These are phyloP conservation scores for Uloborus plumipes DNA, from an alignment of 2,888 invertebrate genomes.

Conservation along the genomic window DNA sequence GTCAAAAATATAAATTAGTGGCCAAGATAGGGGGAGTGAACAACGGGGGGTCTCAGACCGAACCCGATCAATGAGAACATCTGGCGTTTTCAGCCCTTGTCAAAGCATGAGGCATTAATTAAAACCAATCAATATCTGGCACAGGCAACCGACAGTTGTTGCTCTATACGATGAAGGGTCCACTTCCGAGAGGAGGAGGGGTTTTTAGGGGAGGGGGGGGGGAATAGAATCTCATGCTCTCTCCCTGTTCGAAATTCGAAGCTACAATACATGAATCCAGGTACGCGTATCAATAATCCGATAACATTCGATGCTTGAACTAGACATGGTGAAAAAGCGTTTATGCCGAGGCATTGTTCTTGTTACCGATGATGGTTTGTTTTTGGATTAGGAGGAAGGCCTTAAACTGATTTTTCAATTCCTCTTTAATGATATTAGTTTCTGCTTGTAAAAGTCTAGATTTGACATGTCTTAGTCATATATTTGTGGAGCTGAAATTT, in stretches of 20 bases:
- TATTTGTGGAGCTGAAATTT: too few species aligned
- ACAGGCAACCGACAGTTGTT: constrained; percentile 62
- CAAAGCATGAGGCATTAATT: constrained; percentile 63
- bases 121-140: constrained; percentile 60
- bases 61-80: constrained; percentile 58
- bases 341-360: too few species aligned
- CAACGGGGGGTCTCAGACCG: constrained; percentile 15
- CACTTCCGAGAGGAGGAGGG: constrained; percentile 22
- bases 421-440: too few species aligned
- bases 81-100: constrained; percentile 63
- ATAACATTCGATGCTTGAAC: constrained; percentile 12
- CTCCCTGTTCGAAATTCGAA: not conserved
- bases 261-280: too few species aligned
- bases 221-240: not conserved
- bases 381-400: too few species aligned
- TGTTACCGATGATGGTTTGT: too few species aligned
- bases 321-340: too few species aligned
- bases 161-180: constrained; percentile 34
- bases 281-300: constrained; percentile 2
- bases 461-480: too few species aligned
- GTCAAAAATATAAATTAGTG: constrained; percentile 64
- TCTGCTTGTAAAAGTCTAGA: too few species aligned
- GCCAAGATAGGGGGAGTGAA: constrained; percentile 16
- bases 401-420: too few species aligned
- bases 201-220: constrained; percentile 11